Base-by-base conservation (phyloP, 2,888 invertebrate genomes). In the Gandaritis pyraliata region DNA sequence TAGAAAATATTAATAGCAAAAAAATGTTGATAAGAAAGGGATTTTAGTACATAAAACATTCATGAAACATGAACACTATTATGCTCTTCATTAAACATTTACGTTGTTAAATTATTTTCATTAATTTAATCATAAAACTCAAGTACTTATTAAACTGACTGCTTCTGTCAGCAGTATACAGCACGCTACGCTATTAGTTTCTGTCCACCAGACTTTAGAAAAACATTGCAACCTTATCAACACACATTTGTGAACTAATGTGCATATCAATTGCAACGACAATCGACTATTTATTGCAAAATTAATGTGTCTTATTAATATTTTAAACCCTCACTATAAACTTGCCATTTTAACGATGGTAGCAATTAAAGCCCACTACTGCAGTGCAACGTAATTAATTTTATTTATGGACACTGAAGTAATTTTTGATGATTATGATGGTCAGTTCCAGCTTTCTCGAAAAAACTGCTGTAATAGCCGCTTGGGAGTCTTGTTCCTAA, bases 181-280 rank as follows among this genome's bases (percentile, higher is more conserved):
- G 23, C 23, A 23, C 23, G 23, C 3, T 5, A 6, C 23, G 23
- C 49, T 43, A 57, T 50, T 56, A 55, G 51, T 46, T 64, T 58
- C 50, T 52, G 16, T n/a, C n/a, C n/a, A 16, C 43, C 43, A 29
- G 48, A 58, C 67, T 62, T 72, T 70, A 66, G 62, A 57, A 71
- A 68, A 72, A 66, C 62, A 68, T 66, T 54, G 56, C 13, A 59
- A 64, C 71, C 72, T 73, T 75, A 74, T 76, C 72, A 76, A 72
- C 67, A 75, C 63, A 74, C 75, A 73, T 73, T 73, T 72, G 65
- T 69, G 61, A 53, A 55, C 47, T 58, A 52, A 66, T 61, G 47
- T 62, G 56, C 62, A 61, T 61, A 68, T 66, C 53, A 61, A 60
- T 60, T 65, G 65, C 64, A 61, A 60, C 33, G 39, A 49, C 61